Evolutionary conservation across 2,888 invertebrate species (phyloP).

Genomic region (Papilio protenor): DNA sequence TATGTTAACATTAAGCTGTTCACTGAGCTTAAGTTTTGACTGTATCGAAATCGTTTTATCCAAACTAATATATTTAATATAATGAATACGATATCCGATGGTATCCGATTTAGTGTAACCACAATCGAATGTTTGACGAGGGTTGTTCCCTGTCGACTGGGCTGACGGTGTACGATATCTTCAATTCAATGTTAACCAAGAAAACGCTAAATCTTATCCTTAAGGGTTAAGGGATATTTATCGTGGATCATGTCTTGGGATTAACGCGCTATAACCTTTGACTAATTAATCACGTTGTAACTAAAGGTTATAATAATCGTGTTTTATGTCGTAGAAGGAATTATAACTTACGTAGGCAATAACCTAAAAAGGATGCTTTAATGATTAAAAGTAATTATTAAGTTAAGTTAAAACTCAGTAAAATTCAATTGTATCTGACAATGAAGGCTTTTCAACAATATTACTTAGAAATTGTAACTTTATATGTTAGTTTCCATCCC

Average conservation of each 20-base stretch:
- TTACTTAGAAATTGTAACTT: neutral
- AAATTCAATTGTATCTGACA: neutral
- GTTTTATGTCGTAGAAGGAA: too few relatives aligned
- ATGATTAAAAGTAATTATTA: too few relatives aligned
- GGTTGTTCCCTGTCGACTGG: neutral
- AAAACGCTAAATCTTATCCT: conserved; percentile 17
- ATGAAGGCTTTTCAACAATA: too few relatives aligned
- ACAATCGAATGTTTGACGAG: conserved; percentile 20
- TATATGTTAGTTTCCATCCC: neutral
- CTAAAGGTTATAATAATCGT: neutral
- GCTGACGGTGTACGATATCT: neutral
- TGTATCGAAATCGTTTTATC: neutral
- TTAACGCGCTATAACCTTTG: neutral
- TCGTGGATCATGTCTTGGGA: neutral
- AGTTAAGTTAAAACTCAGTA: too few relatives aligned
- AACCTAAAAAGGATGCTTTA: too few relatives aligned
- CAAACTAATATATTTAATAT: conserved; percentile 7
- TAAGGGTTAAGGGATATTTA: conserved; percentile 4
- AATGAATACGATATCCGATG: conserved; percentile 18
- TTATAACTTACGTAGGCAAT: too few relatives aligned
- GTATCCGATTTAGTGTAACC: conserved; percentile 16
- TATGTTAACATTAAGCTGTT: neutral
- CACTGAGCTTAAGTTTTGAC: neutral
- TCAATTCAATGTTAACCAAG: conserved; percentile 10
- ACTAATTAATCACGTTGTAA: neutral